Evolutionary conservation across 1,140 invertebrate genomes (phyloP), one percentile per base, ranked within the genome.

Genomic region (Agrypnia vestita): DNA sequence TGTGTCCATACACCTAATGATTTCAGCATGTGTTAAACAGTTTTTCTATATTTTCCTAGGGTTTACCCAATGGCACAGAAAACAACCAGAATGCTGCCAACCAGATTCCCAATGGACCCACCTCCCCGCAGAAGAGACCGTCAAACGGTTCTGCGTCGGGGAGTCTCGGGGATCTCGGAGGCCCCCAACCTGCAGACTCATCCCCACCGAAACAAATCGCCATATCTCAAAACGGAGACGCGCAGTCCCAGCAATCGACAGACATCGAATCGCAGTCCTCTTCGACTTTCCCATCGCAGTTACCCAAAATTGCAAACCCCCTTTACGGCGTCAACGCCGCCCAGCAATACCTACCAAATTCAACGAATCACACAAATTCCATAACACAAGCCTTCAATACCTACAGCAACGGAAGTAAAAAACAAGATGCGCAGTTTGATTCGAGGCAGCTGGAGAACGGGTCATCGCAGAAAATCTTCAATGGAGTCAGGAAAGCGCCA

Each of bases 401-500:
- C 9, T 75, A 64, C 17, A 73, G 53, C 64, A 76, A 56, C 25
- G 77, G 53, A 13, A 74, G 56, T 21, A 53, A 53, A 35, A 77
- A 61, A 35, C 55, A 49, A 9, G 53, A 72, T 6, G 10, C 49
- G 12, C 73, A 80, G 44, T 76, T 71, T 44, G 53, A 77, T 12
- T 61, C 62, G 0, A 25, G 73, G 25, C 46, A 74, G 69, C 62
- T 80, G n/a, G 81, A 84, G 21, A 79, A 83, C 43, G 56, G 10
- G 25, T 64, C 51, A 83, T 80, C 64, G 85, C 85, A 21, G 81
- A 85, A 49, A 80, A 67, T 72, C 86, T 86, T 83, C 82, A 79
- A 85, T 25, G 89, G 89, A 19, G 84, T 90, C 17, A 87, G 93
- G 13, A 92, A 91, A 87, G 94, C 93, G 35, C 95, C 94, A 0